Conservation (phyloP, 2,888 invertebrate genomes). For the Pantelozetes paolii region DNA sequence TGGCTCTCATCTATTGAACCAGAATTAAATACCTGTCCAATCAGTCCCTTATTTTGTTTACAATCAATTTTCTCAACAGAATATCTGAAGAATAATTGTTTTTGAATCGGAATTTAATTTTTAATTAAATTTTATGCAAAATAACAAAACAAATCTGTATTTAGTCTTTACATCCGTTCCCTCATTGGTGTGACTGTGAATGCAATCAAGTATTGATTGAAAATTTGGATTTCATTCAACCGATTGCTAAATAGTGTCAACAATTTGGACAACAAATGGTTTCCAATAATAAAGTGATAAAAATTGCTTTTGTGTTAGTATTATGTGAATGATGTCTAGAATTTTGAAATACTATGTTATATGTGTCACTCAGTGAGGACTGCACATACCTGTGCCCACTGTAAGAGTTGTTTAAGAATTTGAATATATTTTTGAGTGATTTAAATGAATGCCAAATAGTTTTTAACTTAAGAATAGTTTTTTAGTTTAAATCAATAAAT, state of each 20-base stretch:
- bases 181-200: not conserved
- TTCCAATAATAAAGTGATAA: not conserved
- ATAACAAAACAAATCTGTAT: no score
- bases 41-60: not conserved
- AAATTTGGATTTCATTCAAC: conserved; percentile 1
- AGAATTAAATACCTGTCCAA: not conserved
- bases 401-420: not conserved
- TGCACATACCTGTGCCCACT: not conserved
- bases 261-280: not conserved
- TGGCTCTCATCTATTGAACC: not conserved
- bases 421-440: not conserved
- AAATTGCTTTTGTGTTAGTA: not conserved
- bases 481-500: conserved; percentile 30
- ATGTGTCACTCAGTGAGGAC: conserved; percentile 7
- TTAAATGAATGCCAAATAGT: not conserved
- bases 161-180: conserved; percentile 5
- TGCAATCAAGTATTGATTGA: not conserved
- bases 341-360: conserved; percentile 19
- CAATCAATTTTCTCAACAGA: no score
- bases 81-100: not conserved
- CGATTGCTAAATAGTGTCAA: conserved; percentile 18
- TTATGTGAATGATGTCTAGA: conserved; percentile 10
- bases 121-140: no score
- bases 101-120: not conserved
- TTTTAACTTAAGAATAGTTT: not conserved